Evolutionary conservation across 2,888 invertebrate species (phyloP).

Genomic region (Harmothoe impar): DNA sequence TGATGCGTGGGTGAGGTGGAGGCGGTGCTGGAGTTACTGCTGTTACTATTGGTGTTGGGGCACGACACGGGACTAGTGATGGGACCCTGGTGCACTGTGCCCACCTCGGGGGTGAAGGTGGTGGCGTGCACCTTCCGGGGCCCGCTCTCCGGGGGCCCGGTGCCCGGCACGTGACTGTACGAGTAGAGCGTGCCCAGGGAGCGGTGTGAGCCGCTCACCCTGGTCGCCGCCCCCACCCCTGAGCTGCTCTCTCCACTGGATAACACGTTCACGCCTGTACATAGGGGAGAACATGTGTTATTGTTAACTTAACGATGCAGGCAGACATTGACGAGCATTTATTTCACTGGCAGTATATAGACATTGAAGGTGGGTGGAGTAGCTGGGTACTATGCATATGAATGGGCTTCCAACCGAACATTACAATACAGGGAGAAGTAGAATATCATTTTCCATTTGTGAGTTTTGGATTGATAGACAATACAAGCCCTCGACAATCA

Average conservation of each 20-base stretch:
- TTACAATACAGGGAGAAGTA: too few relatives aligned
- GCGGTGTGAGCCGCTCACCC: constrained; percentile 8
- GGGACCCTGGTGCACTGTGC: constrained; percentile 70
- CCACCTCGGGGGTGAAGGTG: constrained; percentile 79
- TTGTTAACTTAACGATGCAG: too few relatives aligned
- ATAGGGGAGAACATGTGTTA: too few relatives aligned
- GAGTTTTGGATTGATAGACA: too few relatives aligned
- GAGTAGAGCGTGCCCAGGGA: constrained; percentile 9
- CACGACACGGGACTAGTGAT: constrained; percentile 42
- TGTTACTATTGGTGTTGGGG: not conserved
- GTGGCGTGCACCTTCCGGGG: constrained; percentile 77
- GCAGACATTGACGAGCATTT: too few relatives aligned
- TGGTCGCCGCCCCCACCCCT: not conserved
- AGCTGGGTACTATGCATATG: too few relatives aligned
- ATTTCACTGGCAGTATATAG: too few relatives aligned
- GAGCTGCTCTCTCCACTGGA: constrained; percentile 34
- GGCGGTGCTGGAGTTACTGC: not conserved
- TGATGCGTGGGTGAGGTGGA: not conserved
- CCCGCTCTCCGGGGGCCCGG: not conserved
- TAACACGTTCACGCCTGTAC: constrained; percentile 20
- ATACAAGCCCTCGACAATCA: too few relatives aligned
- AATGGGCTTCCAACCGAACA: too few relatives aligned
- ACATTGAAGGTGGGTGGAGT: too few relatives aligned
- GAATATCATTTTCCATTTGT: too few relatives aligned
- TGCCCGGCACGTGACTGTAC: constrained; percentile 35